A percentile compares a stretch with the other conserved stretches of the same genome.
Conservation (phyloP, 2,888 invertebrate species). For the Conops quadrifasciatus region DNA sequence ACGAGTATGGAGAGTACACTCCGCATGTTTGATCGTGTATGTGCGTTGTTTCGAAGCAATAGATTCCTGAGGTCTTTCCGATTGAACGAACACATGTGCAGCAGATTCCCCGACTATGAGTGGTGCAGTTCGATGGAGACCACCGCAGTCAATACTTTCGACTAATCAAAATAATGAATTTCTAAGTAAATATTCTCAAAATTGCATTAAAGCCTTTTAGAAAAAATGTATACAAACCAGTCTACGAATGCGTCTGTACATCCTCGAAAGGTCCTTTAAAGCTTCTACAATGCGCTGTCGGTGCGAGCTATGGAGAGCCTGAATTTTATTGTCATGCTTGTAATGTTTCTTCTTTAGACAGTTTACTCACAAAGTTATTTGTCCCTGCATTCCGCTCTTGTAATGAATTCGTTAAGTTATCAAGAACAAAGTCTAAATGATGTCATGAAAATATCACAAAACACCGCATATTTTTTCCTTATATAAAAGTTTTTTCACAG, state of each 20-base stretch:
- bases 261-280: not conserved
- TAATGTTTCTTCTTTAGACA: too few species aligned
- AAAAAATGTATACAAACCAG: not conserved
- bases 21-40: not conserved
- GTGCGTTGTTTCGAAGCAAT: not conserved
- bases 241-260: not conserved
- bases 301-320: not conserved
- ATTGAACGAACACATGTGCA: constrained; percentile 25
- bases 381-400: too few species aligned
- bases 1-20: not conserved
- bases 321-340: too few species aligned
- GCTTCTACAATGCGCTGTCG: not conserved
- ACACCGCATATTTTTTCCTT: too few species aligned
- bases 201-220: not conserved
- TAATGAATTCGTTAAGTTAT: too few species aligned
- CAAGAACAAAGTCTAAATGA: too few species aligned
- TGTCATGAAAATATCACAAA: too few species aligned
- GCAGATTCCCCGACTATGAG: constrained; percentile 13
- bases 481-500: too few species aligned
- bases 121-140: not conserved
- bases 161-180: not conserved
- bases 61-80: constrained; percentile 15
- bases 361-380: too few species aligned
- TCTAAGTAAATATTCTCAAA: not conserved
- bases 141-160: not conserved